phyloP scores from a whole-genome alignment of 2,113 vertebrate species.

The Gadus chalcogrammus region DNA sequence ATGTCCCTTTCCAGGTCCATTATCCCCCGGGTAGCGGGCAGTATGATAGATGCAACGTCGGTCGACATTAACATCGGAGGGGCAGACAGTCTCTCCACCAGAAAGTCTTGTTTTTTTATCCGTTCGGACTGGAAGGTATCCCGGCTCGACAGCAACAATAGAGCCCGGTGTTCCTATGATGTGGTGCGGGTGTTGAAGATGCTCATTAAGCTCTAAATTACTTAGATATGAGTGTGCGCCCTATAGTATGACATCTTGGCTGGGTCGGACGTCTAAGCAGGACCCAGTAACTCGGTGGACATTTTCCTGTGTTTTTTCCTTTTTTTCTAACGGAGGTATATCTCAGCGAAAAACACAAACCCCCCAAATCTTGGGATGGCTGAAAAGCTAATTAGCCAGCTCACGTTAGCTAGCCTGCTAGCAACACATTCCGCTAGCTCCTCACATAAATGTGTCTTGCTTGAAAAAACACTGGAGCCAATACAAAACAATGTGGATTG shows the following conservation, averaged over 20 bases:
- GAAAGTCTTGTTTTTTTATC: constrained; percentile 30
- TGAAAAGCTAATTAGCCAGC: constrained; percentile 68
- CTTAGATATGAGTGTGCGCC: too few species aligned
- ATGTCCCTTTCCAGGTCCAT: constrained; percentile 72
- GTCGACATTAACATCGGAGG: constrained; percentile 78
- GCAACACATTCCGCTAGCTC: constrained; percentile 73
- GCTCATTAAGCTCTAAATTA: too few species aligned
- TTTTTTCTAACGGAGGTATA: constrained; percentile 27
- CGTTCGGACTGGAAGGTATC: constrained; percentile 22
- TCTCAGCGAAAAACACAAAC: constrained; percentile 49
- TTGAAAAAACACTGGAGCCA: constrained; percentile 39
- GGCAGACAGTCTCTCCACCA: constrained; percentile 43
- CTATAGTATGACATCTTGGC: too few species aligned
- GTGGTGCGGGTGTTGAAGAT: background rate
- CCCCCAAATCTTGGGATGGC: constrained; percentile 42
- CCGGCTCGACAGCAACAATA: constrained; percentile 24
- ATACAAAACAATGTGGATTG: constrained; percentile 53
- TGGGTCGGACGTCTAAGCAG: constrained; percentile 1
- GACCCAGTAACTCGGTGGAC: constrained; percentile 2
- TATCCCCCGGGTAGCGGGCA: constrained; percentile 73
- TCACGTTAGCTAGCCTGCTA: constrained; percentile 58
- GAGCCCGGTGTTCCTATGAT: constrained; percentile 28
- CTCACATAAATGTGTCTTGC: constrained; percentile 49
- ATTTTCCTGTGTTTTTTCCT: too few species aligned
- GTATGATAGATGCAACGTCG: constrained; percentile 73